Base-by-base conservation (phyloP, 1,140 invertebrate genomes). In the Goniozus legneri region DNA sequence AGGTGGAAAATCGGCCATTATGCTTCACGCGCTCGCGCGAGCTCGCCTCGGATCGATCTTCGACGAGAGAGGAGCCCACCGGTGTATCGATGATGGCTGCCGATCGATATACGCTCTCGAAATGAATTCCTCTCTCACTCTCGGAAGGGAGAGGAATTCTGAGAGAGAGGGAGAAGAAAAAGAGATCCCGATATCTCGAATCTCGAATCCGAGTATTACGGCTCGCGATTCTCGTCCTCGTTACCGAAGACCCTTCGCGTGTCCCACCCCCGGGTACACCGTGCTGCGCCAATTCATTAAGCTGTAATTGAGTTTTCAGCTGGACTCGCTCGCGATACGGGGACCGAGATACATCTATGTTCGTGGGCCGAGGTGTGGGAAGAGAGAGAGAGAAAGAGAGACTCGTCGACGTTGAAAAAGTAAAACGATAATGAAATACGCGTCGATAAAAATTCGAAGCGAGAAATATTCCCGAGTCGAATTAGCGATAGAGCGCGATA, bases 221-320 rank as follows among this genome's bases (percentile, higher is more conserved):
- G 24, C 24, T 27, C 4, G 4, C 4, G 10, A 27, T 4, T 4
- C 24, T 10, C 24, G 24, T 27, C 24, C 64, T 69, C 64, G 67
- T 71, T 71, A 71, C 56, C 44, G 53, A 44, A 34, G 37, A 54
- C 39, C 39, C 43, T 44, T 47, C 50, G 48, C 49, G 30, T 50
- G 51, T 43, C 21, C 18, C 44, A 13, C 47, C 31, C 37, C 34
- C 22, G 37, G 15, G 19, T 24, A 47, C 10, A n/a, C 24, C n/a
- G n/a, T 27, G 24, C 24, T 27, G 4, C 24, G 52, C 66, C 67
- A 71, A 71, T 71, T 71, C 69, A 71, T 71, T 71, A 71, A 66
- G 67, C 56, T 56, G 62, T 71, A 71, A 71, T 71, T 71, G 69
- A 71, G 69, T 71, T 71, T 71, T 70, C 67, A 70, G 65, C 69